These are phyloP conservation scores for Sarcophaga caerulescens DNA, from an alignment of 2,888 invertebrate species.

Conservation along the genomic window DNA sequence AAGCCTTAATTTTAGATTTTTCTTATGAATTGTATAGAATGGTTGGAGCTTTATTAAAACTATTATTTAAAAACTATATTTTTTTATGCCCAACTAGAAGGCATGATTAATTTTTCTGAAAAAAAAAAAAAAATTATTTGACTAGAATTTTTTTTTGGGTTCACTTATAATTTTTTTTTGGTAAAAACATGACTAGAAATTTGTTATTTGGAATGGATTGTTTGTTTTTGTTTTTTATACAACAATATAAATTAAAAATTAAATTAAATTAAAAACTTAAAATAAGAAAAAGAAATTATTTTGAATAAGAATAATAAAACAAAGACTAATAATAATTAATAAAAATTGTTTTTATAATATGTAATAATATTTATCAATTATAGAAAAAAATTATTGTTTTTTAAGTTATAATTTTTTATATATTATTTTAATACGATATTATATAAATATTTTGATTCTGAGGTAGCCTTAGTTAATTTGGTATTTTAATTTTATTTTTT, in stretches of 20 bases:
- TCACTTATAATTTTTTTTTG: slow-evolving; percentile 8
- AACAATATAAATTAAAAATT: slow-evolving; percentile 19
- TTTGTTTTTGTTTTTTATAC: not conserved
- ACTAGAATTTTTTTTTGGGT: slow-evolving; percentile 49
- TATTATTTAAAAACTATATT: not conserved
- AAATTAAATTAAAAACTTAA: slow-evolving; percentile 26
- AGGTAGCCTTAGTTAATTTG: slow-evolving; percentile 70
- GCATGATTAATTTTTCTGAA: slow-evolving; percentile 5
- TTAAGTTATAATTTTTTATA: slow-evolving; percentile 56
- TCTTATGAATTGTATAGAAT: too few relatives aligned
- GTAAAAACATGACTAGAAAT: slow-evolving; percentile 11
- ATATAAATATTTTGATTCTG: slow-evolving; percentile 61
- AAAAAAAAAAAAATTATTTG: slow-evolving; percentile 22
- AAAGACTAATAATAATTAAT: too few relatives aligned
- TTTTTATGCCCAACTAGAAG: not conserved
- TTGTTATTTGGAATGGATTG: slow-evolving; percentile 53
- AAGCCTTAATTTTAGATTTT: too few relatives aligned
- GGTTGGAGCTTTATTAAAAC: too few relatives aligned
- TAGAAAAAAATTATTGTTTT: slow-evolving; percentile 60
- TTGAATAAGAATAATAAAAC: not conserved
- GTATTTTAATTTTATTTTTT: slow-evolving; percentile 46
- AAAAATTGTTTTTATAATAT: too few relatives aligned
- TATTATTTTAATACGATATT: not conserved
- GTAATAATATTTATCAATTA: not conserved
- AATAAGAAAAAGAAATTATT: not conserved